phyloP scores from a whole-genome alignment of 2,113 vertebrate genomes.

The Rattus norvegicus region DNA sequence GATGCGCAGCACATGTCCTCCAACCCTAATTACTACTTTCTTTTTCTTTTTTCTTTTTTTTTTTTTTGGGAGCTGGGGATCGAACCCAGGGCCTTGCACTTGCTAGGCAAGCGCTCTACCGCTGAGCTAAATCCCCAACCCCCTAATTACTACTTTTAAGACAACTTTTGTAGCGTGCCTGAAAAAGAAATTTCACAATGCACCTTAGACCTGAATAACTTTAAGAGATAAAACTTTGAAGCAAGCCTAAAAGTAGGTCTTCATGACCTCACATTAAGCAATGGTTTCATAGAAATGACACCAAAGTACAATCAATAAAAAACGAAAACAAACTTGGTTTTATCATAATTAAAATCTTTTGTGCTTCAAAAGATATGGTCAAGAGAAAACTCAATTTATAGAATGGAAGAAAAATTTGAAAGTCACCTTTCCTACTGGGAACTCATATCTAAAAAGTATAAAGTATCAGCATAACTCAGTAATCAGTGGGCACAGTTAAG shows the following conservation, averaged over 20 bases:
- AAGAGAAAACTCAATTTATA: slow-evolving; percentile 1
- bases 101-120: too few relatives aligned
- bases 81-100: too few relatives aligned
- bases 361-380: not conserved
- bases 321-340: not conserved
- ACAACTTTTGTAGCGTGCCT: not conserved
- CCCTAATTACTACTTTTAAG: not conserved
- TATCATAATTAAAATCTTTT: slow-evolving; percentile 36
- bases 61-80: too few relatives aligned
- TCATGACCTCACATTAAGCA: not conserved
- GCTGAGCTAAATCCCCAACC: too few relatives aligned
- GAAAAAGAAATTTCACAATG: not conserved
- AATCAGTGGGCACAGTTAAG: not conserved
- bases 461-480: not conserved
- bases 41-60: too few relatives aligned
- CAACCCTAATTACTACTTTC: not conserved
- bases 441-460: not conserved
- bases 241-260: not conserved
- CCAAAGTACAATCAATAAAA: not conserved
- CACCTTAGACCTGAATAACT: not conserved
- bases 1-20: not conserved
- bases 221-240: not conserved
- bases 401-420: not conserved
- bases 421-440: not conserved
- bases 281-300: not conserved